These are phyloP conservation scores for Hipparchia semele DNA, from an alignment of 2,888 invertebrate genomes.

Conservation along the genomic window DNA sequence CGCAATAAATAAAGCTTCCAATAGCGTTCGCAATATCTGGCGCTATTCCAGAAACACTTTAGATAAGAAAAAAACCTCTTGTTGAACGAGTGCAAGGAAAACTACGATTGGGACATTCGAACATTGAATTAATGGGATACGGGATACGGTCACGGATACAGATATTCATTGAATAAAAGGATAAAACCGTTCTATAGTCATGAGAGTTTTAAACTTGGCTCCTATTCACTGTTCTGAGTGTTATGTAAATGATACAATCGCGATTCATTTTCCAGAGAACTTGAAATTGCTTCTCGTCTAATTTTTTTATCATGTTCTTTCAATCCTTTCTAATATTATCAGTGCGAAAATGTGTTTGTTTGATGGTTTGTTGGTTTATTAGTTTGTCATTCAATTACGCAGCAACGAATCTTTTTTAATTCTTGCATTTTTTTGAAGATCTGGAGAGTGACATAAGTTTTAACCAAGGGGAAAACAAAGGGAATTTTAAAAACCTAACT, in stretches of 20 bases:
- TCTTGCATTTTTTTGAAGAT: too few species aligned
- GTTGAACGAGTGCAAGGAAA: slow-evolving; percentile 43
- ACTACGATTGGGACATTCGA: slow-evolving; percentile 54
- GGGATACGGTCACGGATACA: slow-evolving; percentile 39
- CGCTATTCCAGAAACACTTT: slow-evolving; percentile 67
- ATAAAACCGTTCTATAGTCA: slow-evolving; percentile 39
- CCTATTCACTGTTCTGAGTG: slow-evolving; percentile 23
- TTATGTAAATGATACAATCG: slow-evolving; percentile 15
- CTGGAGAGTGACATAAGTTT: too few species aligned
- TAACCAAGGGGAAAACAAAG: too few species aligned
- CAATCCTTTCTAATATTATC: too few species aligned
- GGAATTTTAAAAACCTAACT: too few species aligned
- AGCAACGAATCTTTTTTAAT: too few species aligned
- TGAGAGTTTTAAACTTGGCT: slow-evolving; percentile 37
- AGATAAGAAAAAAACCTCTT: slow-evolving; percentile 61
- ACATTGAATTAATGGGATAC: slow-evolving; percentile 56
- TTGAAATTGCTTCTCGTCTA: not conserved
- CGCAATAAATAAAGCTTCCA: slow-evolving; percentile 70
- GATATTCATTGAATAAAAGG: slow-evolving; percentile 41
- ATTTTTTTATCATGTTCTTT: not conserved
- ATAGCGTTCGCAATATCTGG: slow-evolving; percentile 64
- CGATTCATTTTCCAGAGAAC: slow-evolving; percentile 11
- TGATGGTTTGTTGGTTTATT: too few species aligned
- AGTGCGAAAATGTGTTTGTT: too few species aligned
- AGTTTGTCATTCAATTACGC: too few species aligned